Evolutionary conservation across 2,888 invertebrate species (phyloP).

Genomic region (Oeneis ivallda): DNA sequence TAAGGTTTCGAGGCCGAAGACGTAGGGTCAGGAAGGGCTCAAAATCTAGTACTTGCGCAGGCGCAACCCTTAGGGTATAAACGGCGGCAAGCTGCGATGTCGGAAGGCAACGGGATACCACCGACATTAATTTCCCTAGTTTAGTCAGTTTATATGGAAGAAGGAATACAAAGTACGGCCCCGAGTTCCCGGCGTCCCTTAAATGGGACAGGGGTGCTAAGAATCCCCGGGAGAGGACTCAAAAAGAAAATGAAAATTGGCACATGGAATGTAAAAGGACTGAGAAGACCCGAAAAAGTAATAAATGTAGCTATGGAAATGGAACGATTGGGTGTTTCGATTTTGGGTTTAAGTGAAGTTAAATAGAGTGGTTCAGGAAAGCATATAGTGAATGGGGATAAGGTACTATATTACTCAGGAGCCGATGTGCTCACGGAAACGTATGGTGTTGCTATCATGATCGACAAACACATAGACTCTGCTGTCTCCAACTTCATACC

Average conservation of each 20-base stretch:
- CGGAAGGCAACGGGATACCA: slow-evolving; percentile 14
- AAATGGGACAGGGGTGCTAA: slow-evolving; percentile 15
- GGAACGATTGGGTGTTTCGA: no score
- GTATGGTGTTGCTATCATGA: no score
- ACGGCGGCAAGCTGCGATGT: slow-evolving; percentile 3
- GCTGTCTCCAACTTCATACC: no score
- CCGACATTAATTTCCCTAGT: slow-evolving; percentile 12
- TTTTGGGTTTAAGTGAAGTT: no score
- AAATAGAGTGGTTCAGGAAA: no score
- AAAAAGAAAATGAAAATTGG: slow-evolving; percentile 10
- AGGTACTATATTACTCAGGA: no score
- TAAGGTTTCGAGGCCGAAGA: background rate
- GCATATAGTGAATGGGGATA: no score
- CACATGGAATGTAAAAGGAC: no score
- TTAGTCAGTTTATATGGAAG: slow-evolving; percentile 5
- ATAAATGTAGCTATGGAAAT: no score
- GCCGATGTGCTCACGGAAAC: no score
- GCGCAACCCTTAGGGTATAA: background rate
- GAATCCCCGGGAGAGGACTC: slow-evolving; percentile 6
- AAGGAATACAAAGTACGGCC: background rate
- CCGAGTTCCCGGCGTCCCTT: slow-evolving; percentile 13
- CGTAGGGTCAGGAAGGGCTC: background rate
- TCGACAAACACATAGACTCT: no score
- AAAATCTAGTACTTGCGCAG: background rate
- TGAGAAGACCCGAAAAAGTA: no score